These are phyloP conservation scores for Calephelis nemesis DNA, from an alignment of 1,140 invertebrate genomes.

Conservation along the genomic window DNA sequence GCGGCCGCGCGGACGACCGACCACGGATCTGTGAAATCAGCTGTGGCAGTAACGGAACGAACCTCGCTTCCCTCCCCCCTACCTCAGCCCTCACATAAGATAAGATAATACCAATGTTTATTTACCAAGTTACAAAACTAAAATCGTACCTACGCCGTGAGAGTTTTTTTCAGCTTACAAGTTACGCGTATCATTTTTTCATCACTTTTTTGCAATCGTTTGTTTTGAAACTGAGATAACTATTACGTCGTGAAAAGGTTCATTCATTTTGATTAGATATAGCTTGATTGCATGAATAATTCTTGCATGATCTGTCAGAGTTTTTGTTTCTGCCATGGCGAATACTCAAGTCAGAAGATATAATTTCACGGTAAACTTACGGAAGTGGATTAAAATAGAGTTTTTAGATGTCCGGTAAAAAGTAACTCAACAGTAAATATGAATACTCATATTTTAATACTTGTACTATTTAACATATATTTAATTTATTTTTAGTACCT, in stretches of 20 bases:
- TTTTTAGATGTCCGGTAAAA: too few relatives aligned
- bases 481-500: too few relatives aligned
- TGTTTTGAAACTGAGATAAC: constrained; percentile 31
- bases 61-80: constrained; percentile 35
- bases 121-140: constrained; percentile 43
- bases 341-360: neutral
- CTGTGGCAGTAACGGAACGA: constrained; percentile 63
- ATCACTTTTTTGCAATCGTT: constrained; percentile 26
- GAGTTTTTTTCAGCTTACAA: constrained; percentile 28
- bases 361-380: too few relatives aligned
- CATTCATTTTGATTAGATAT: constrained; percentile 20
- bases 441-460: too few relatives aligned
- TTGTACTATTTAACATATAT: too few relatives aligned
- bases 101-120: constrained; percentile 61
- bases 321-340: constrained; percentile 7
- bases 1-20: constrained; percentile 47
- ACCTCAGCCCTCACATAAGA: constrained; percentile 41
- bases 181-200: constrained; percentile 10
- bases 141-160: constrained; percentile 44
- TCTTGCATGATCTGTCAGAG: constrained; percentile 8
- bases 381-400: too few relatives aligned
- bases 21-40: constrained; percentile 72
- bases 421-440: too few relatives aligned
- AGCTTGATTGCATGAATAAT: constrained; percentile 10
- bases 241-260: constrained; percentile 26